Conservation (phyloP, 2,797 vertebrate species). For the Coregonus ussuriensis region DNA sequence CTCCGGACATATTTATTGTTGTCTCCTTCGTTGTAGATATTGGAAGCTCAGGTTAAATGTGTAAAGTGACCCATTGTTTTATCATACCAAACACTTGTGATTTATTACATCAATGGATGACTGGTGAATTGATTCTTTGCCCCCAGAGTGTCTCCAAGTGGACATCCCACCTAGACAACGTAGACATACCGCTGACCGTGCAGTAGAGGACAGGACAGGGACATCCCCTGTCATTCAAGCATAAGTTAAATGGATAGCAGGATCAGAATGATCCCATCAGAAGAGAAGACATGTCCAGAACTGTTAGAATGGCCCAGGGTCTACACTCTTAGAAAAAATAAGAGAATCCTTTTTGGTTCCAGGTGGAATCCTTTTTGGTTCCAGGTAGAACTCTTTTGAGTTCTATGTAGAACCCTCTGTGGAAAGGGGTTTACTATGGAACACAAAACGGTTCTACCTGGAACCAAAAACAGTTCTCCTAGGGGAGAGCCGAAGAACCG, state of each 20-base stretch:
- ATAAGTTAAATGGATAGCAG: slow-evolving; percentile 21
- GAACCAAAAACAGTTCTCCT: no score
- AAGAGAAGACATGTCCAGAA: slow-evolving; percentile 10
- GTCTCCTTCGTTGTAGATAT: neutral
- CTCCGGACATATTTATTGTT: neutral
- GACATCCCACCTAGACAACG: slow-evolving; percentile 12
- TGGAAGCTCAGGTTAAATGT: neutral
- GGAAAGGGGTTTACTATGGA: no score
- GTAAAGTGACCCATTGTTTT: neutral
- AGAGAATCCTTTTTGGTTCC: no score
- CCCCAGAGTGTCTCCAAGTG: slow-evolving; percentile 24
- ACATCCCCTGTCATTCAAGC: slow-evolving; percentile 32
- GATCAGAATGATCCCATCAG: slow-evolving; percentile 34
- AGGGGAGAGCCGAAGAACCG: no score
- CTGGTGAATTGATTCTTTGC: neutral
- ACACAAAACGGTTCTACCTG: no score
- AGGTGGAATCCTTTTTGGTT: no score
- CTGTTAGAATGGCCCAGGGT: slow-evolving; percentile 14
- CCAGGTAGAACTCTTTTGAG: no score
- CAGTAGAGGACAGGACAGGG: slow-evolving; percentile 17
- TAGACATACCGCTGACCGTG: neutral
- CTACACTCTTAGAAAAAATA: neutral
- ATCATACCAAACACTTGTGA: no score
- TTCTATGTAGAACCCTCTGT: no score
- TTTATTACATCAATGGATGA: neutral